Evolutionary conservation across 1,140 invertebrate species (phyloP).

Genomic region (Apocrypta bakeri): DNA sequence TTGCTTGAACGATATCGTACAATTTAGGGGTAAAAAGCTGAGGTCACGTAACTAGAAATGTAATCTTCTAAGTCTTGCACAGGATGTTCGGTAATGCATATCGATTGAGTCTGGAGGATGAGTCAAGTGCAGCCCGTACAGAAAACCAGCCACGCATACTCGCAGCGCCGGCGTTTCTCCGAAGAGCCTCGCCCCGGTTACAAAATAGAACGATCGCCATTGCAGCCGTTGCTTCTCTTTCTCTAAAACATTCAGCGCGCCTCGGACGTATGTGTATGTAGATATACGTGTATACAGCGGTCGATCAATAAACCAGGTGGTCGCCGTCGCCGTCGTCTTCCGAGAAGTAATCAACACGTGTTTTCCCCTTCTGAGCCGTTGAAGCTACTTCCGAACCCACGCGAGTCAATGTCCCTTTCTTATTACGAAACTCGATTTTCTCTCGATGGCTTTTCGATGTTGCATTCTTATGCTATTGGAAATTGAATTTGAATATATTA

Average conservation of each 20-base stretch:
- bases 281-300: not conserved
- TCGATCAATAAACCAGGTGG: conserved; percentile 43
- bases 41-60: too few relatives aligned
- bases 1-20: too few relatives aligned
- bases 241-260: conserved; percentile 38
- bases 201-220: not conserved
- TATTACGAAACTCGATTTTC: conserved; percentile 7
- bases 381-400: not conserved
- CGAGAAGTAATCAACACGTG: conserved; percentile 44
- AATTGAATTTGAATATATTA: not conserved
- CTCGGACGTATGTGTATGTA: too few relatives aligned
- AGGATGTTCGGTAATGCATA: not conserved
- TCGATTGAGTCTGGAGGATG: not conserved
- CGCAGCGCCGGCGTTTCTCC: not conserved
- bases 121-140: conserved; percentile 15
- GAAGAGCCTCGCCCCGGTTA: not conserved
- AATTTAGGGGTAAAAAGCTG: too few relatives aligned
- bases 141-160: not conserved
- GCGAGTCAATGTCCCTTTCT: not conserved
- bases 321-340: conserved; percentile 16
- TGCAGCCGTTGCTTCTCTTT: not conserved
- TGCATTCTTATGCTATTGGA: not conserved
- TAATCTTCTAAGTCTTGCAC: not conserved
- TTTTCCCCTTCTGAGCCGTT: not conserved
- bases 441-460: not conserved